Conservation (phyloP, 2,797 vertebrate species). For the Chiroxiphia lanceolata region DNA sequence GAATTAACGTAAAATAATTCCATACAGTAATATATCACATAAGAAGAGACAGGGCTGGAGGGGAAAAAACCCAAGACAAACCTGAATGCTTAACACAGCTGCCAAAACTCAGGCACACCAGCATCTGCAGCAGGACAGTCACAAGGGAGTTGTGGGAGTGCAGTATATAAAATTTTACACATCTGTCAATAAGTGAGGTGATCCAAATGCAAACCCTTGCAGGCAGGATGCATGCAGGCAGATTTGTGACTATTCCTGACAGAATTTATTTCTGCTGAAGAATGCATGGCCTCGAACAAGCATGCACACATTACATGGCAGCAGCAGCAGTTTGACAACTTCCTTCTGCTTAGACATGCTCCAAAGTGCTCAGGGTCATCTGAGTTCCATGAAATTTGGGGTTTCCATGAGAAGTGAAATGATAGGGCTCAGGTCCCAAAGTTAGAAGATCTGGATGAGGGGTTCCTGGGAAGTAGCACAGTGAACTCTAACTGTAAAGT, state of each 20-base stretch:
- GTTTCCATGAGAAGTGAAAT: not conserved
- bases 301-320: not conserved
- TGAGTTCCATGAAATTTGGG: not conserved
- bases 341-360: constrained; percentile 4
- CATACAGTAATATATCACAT: constrained; percentile 42
- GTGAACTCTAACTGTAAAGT: not conserved
- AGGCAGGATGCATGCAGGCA: constrained; percentile 29
- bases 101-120: constrained; percentile 49
- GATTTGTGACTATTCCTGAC: constrained; percentile 29
- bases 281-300: not conserved
- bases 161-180: constrained; percentile 63
- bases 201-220: constrained; percentile 57
- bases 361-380: not conserved
- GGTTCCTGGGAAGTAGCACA: not conserved
- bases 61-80: not conserved
- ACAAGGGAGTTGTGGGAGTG: constrained; percentile 60
- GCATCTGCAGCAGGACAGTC: constrained; percentile 18
- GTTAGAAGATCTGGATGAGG: not conserved
- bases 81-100: constrained; percentile 40
- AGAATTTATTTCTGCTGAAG: constrained; percentile 38
- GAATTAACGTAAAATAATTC: constrained; percentile 43
- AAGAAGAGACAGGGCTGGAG: constrained; percentile 8
- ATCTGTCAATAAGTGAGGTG: constrained; percentile 60
- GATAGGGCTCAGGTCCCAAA: not conserved
- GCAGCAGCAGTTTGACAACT: not conserved